These are phyloP conservation scores for Temnothorax rugatulus DNA, from an alignment of 2,888 invertebrate species.

Conservation along the genomic window DNA sequence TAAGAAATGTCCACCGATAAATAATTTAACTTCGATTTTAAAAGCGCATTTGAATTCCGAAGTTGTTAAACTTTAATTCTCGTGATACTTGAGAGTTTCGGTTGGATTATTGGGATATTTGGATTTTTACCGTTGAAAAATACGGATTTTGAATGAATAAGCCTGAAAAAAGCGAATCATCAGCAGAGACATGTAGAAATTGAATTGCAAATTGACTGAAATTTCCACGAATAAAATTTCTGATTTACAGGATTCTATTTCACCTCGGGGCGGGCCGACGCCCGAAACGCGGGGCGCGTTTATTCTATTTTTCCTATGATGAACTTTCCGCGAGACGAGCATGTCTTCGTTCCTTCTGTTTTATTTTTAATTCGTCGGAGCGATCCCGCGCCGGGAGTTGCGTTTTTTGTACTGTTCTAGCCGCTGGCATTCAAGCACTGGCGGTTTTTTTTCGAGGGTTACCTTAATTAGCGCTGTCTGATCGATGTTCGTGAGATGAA, in stretches of 20 bases:
- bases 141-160: not conserved
- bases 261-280: constrained; percentile 20
- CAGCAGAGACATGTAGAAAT: constrained; percentile 32
- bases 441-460: constrained; percentile 34
- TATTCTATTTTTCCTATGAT: constrained; percentile 30
- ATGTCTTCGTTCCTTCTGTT: constrained; percentile 29
- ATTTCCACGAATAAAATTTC: constrained; percentile 47
- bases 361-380: constrained; percentile 48
- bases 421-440: constrained; percentile 39
- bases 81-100: not conserved
- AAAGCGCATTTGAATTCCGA: too few species aligned
- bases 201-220: constrained; percentile 46
- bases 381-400: constrained; percentile 20
- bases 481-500: constrained; percentile 49
- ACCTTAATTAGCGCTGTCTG: constrained; percentile 52
- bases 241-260: constrained; percentile 59
- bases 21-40: not conserved
- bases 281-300: constrained; percentile 27
- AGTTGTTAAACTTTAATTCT: not conserved
- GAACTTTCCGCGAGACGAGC: constrained; percentile 35
- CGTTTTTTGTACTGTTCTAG: constrained; percentile 41
- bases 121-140: constrained; percentile 19
- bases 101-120: constrained; percentile 19
- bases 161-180: constrained; percentile 31
- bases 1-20: not conserved